Percentiles rank a stretch among this genome's conserved stretches.
Evolutionary conservation across 2,113 vertebrate species (phyloP).

Genomic region (Castor canadensis): DNA sequence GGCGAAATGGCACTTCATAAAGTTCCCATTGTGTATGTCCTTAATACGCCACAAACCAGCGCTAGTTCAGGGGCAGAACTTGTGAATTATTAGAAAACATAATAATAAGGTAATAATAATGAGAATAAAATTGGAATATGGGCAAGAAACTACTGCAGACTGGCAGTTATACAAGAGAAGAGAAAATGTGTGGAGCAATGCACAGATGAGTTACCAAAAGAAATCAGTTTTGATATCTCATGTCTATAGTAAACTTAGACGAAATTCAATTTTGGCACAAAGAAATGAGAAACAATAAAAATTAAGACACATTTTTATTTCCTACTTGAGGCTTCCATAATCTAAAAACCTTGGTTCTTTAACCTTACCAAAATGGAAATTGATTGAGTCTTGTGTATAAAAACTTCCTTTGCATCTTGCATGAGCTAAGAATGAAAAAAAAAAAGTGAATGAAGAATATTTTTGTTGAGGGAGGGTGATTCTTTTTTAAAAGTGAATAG

Average conservation of each 20-base stretch:
- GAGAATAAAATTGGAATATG: background rate
- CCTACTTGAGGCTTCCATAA: background rate
- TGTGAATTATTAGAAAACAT: background rate
- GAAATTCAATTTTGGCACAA: conserved; percentile 5
- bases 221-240: background rate
- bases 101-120: background rate
- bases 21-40: background rate
- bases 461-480: background rate
- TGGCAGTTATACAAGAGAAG: background rate
- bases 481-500: background rate
- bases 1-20: background rate
- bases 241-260: background rate
- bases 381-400: background rate
- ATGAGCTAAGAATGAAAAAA: background rate
- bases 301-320: background rate
- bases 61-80: background rate
- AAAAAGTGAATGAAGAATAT: background rate
- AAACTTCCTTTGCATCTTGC: background rate
- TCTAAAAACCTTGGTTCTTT: background rate
- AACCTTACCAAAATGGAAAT: background rate
- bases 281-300: background rate
- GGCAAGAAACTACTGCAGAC: background rate
- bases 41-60: background rate
- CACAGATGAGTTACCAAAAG: background rate
- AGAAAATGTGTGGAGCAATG: background rate